Base-by-base conservation (phyloP, 2,113 vertebrate genomes). In the Columba livia region DNA sequence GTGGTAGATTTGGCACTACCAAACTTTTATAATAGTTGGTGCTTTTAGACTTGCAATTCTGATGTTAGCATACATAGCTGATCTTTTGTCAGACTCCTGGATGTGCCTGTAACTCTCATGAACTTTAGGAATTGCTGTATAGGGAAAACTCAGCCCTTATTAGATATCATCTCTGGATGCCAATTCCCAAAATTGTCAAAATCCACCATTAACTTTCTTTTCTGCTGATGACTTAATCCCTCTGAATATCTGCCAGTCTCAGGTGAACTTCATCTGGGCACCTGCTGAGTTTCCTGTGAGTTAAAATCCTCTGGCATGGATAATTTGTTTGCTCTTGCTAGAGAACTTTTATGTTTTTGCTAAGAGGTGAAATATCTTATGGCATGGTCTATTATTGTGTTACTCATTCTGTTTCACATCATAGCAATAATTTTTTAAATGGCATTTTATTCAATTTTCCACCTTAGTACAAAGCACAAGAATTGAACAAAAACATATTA, bases 391-490 rank as follows among this genome's bases (percentile, higher is more conserved):
- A 2, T 86, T 95, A 54, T 5, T 79, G 28, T 73, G 40, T 80
- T 94, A 66, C 10, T 85, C 61, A 21, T 50, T 82, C 71, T 38
- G 34, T 88, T 90, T 81, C 57, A 86, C 53, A 72, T 86, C 34
- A 7, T 54, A 67, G 38, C 51, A 84, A 10, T 94, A 62, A 80
- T 86, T 77, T 93, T 77, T 94, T 72, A 57, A 91, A 61, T 89
- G 8, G 40, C 25, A 40, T 81, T 93, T 86, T 92, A 84, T 81
- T 91, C 75, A 84, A 42, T 93, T 93, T 86, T 92, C 69, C 16
- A 50, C 81, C 88, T 79, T 57, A 31, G 28, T 74, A 26, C 38
- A 84, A 88, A 80, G 32, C 64, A 83, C 2, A 12, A 74, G 44
- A 42, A 31, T 48, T 90, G 90, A 80, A 78, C 61, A 90, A 85